phyloP scores from a whole-genome alignment of 2,797 vertebrate genomes.

The Lagothrix lagotricha region DNA sequence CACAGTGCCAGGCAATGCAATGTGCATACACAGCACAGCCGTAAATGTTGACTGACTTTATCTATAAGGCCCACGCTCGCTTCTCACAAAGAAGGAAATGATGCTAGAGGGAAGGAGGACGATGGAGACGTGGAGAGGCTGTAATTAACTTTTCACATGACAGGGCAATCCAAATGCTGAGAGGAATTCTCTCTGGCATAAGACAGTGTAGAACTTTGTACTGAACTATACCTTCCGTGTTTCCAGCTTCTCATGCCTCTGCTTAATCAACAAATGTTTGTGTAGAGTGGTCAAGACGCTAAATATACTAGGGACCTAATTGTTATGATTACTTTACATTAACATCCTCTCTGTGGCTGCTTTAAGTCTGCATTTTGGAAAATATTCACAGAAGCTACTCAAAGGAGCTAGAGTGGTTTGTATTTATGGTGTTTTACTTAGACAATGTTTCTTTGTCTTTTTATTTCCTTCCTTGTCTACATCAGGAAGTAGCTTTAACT shows the following conservation, averaged over 20 bases:
- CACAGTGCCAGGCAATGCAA: background rate
- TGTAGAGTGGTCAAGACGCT: background rate
- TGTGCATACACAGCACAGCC: background rate
- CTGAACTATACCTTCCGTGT: background rate
- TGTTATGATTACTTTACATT: constrained; percentile 14
- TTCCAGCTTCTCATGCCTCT: background rate
- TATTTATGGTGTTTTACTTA: background rate
- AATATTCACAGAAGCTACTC: background rate
- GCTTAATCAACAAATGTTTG: constrained; percentile 25
- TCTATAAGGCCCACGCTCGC: background rate
- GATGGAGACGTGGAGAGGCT: background rate
- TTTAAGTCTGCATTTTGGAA: background rate
- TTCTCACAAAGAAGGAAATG: background rate
- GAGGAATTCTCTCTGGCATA: background rate
- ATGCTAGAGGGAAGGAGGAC: background rate
- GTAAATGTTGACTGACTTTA: background rate
- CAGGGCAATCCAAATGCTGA: background rate
- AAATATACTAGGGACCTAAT: background rate
- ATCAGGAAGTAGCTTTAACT: background rate
- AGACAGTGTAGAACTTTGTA: background rate
- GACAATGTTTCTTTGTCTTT: background rate
- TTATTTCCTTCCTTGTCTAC: background rate
- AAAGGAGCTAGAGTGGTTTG: background rate
- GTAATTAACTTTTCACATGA: background rate
- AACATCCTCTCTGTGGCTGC: background rate